These are phyloP conservation scores for Geodia barretti DNA, from an alignment of 37 sponge, comb jelly and placozoan genomes.

Conservation along the genomic window DNA sequence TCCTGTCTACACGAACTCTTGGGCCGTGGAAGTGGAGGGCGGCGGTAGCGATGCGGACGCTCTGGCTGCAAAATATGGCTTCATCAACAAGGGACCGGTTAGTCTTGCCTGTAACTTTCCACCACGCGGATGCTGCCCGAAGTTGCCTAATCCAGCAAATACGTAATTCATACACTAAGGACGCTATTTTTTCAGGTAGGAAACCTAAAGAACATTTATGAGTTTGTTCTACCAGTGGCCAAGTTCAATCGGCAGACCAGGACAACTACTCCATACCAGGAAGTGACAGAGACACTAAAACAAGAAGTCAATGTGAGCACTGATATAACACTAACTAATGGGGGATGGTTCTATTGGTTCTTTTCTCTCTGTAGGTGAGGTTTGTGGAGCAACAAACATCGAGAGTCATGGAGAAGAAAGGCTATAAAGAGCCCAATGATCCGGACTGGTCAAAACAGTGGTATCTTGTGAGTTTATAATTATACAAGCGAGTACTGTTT, in stretches of 20 bases:
- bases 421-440: constrained; percentile 47
- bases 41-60: constrained; percentile 24
- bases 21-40: constrained; percentile 46
- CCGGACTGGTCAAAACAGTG: constrained; percentile 58
- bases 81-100: constrained; percentile 45
- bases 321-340: background rate
- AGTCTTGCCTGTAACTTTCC: background rate
- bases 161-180: too few relatives aligned
- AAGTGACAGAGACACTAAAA: background rate
- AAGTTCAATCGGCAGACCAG: background rate
- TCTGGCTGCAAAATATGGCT: constrained; percentile 52
- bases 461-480: constrained; percentile 50
- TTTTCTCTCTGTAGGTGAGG: constrained; percentile 40
- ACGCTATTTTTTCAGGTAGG: background rate
- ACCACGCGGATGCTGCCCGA: background rate
- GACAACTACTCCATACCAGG: background rate
- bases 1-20: constrained; percentile 35
- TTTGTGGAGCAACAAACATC: constrained; percentile 71
- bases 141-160: background rate
- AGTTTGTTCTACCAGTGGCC: background rate
- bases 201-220: background rate
- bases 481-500: background rate
- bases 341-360: background rate
- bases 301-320: background rate
- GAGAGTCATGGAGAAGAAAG: constrained; percentile 45